These are phyloP conservation scores for Diaperis boleti DNA, from an alignment of 2,888 invertebrate genomes.

Conservation along the genomic window DNA sequence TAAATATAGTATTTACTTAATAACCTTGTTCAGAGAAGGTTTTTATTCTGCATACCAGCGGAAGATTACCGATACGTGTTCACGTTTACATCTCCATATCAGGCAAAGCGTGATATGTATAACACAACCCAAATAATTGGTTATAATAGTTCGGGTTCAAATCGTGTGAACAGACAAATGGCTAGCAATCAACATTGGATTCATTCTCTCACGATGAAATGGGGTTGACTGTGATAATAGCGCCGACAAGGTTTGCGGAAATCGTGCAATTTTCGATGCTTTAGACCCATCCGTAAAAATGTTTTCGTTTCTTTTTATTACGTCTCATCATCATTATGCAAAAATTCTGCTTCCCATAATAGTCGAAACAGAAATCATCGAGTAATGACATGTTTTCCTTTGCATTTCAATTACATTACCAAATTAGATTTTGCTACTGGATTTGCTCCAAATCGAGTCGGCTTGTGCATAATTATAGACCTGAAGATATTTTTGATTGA, in stretches of 20 bases:
- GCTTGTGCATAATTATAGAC: slow-evolving; percentile 53
- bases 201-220: slow-evolving; percentile 43
- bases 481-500: slow-evolving; percentile 50
- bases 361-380: slow-evolving; percentile 27
- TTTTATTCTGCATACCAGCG: slow-evolving; percentile 50
- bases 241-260: background rate
- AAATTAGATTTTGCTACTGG: slow-evolving; percentile 56
- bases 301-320: background rate
- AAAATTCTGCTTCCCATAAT: slow-evolving; percentile 2
- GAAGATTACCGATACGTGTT: slow-evolving; percentile 62
- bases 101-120: slow-evolving; percentile 65
- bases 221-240: slow-evolving; percentile 24
- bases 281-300: background rate
- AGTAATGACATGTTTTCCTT: slow-evolving; percentile 38
- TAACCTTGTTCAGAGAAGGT: slow-evolving; percentile 52
- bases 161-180: slow-evolving; percentile 63
- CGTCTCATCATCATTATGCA: background rate
- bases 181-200: slow-evolving; percentile 48
- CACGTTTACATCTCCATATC: slow-evolving; percentile 63
- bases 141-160: slow-evolving; percentile 64
- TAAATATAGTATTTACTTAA: slow-evolving; percentile 56
- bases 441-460: slow-evolving; percentile 53
- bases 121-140: slow-evolving; percentile 66
- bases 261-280: background rate
- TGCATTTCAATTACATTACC: slow-evolving; percentile 49